phyloP scores from a whole-genome alignment of 2,113 vertebrate species.

The Nyctibius bracteatus region DNA sequence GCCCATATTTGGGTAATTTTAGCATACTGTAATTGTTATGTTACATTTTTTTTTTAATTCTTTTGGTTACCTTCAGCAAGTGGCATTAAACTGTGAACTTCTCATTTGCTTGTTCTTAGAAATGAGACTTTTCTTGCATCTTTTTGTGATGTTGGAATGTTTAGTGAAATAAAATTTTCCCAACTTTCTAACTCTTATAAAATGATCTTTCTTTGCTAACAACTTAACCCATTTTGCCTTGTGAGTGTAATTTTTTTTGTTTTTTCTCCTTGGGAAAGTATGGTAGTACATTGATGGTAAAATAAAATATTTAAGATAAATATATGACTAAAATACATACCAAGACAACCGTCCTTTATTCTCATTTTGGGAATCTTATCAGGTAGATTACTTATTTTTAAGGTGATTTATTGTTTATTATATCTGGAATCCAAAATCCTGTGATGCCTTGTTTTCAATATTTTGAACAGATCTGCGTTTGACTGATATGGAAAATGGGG shows the following conservation, averaged over 20 bases:
- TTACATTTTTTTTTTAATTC: background rate
- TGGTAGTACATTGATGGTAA: background rate
- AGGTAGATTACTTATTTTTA: background rate
- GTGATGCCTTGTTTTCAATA: background rate
- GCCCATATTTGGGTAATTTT: background rate
- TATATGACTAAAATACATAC: background rate
- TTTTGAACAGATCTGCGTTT: background rate
- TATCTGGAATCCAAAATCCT: background rate
- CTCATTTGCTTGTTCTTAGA: background rate
- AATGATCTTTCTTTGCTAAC: background rate
- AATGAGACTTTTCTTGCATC: background rate
- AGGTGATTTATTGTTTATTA: background rate
- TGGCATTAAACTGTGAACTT: background rate
- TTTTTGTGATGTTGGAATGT: background rate
- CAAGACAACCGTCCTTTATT: background rate
- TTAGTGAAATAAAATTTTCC: background rate
- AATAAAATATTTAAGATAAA: background rate
- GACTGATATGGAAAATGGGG: background rate
- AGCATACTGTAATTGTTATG: background rate
- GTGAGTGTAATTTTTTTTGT: background rate
- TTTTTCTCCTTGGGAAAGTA: background rate
- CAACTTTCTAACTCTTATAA: background rate
- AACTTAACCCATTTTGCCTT: background rate
- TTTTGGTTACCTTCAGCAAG: background rate
- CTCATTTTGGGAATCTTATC: background rate